A percentile compares a stretch with the other conserved stretches of the same genome.
phyloP scores from a whole-genome alignment of 2,113 vertebrate species.

The Ictidomys tridecemlineatus region DNA sequence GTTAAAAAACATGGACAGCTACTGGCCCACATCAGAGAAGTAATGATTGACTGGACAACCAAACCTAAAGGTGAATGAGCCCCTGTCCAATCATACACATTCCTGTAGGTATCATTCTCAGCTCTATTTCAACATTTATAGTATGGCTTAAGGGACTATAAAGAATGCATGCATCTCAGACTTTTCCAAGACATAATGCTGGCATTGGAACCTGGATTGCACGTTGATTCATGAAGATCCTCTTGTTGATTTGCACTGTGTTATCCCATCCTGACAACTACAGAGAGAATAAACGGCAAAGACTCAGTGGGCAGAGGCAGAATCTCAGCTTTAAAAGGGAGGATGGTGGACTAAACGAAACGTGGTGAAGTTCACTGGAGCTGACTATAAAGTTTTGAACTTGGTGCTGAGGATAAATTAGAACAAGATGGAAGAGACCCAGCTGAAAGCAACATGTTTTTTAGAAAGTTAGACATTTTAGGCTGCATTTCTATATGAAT shows the following conservation, averaged over 20 bases:
- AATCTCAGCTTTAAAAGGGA: neutral
- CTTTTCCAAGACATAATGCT: neutral
- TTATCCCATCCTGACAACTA: neutral
- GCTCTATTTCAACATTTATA: neutral
- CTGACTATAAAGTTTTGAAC: neutral
- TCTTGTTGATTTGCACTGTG: neutral
- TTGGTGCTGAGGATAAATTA: neutral
- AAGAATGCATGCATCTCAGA: neutral
- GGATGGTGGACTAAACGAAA: neutral
- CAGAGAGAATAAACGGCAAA: neutral
- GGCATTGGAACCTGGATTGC: neutral
- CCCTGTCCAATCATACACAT: neutral
- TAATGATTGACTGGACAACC: neutral
- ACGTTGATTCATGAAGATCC: neutral
- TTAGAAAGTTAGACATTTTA: neutral
- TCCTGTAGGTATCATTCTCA: neutral
- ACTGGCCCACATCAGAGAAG: neutral
- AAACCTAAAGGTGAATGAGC: neutral
- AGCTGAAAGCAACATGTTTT: neutral
- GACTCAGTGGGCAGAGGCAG: neutral
- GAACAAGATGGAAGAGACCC: neutral
- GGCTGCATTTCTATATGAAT: neutral
- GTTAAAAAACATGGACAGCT: neutral
- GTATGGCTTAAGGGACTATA: neutral
- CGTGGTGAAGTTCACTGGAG: neutral